Conservation (phyloP, 2,113 vertebrate genomes). For the Ia io region DNA sequence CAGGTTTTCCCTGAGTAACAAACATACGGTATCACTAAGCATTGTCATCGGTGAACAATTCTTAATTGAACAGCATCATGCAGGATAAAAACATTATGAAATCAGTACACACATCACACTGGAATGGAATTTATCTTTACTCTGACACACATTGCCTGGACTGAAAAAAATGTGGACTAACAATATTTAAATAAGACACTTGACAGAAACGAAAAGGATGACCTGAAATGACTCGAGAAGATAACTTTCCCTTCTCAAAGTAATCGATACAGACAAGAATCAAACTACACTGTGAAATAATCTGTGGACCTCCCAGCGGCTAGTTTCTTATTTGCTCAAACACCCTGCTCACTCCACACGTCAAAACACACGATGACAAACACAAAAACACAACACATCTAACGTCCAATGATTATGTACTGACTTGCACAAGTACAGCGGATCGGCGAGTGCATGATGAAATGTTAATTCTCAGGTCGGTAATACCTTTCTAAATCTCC, state of each 20-base stretch:
- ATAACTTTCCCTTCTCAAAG: constrained; percentile 65
- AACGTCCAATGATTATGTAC: background rate
- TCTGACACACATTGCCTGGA: constrained; percentile 32
- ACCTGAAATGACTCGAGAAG: constrained; percentile 66
- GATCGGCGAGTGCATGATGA: background rate
- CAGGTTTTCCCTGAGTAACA: constrained; percentile 53
- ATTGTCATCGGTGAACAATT: constrained; percentile 2
- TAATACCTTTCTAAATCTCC: background rate
- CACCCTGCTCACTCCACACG: background rate
- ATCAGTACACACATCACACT: constrained; percentile 65
- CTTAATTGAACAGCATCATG: constrained; percentile 51
- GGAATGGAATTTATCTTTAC: constrained; percentile 64
- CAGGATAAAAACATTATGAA: constrained; percentile 62
- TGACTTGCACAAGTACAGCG: background rate
- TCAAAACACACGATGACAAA: constrained; percentile 38
- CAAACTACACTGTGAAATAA: constrained; percentile 44
- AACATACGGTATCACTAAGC: constrained; percentile 54
- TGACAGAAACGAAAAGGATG: constrained; percentile 75
- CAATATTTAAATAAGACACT: constrained; percentile 66
- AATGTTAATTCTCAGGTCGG: background rate
- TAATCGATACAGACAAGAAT: constrained; percentile 43
- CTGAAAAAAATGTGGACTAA: constrained; percentile 16
- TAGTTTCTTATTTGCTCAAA: background rate
- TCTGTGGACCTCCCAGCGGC: background rate
- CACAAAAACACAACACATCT: background rate